Conservation (phyloP, 2,797 vertebrate genomes). For the Urosaurus nigricauda region DNA sequence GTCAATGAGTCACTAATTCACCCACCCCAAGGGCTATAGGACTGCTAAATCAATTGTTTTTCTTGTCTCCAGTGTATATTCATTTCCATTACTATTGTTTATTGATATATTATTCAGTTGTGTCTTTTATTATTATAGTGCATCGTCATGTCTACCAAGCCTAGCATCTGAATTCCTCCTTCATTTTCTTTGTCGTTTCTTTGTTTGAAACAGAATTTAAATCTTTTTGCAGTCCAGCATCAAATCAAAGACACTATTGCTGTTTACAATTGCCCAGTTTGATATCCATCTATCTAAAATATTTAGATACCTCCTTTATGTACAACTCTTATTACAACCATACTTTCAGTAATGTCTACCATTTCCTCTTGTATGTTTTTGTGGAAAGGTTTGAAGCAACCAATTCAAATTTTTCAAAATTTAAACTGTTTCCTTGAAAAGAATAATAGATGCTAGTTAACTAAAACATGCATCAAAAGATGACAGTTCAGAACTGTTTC, state of each 20-base stretch:
- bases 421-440: constrained; percentile 37
- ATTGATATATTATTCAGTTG: not conserved
- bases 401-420: constrained; percentile 32
- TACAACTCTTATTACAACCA: not conserved
- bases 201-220: not conserved
- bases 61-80: not conserved
- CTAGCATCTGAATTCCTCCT: not conserved
- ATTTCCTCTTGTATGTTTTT: not conserved
- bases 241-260: constrained; percentile 5
- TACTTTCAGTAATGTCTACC: not conserved
- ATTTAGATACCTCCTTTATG: not conserved
- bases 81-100: not conserved
- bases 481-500: constrained; percentile 57
- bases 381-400: not conserved
- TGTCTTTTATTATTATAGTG: not conserved
- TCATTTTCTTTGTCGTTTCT: not conserved
- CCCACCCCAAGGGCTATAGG: not conserved
- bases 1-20: not conserved
- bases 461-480: not conserved
- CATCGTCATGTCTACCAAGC: not conserved
- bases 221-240: not conserved
- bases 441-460: constrained; percentile 39
- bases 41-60: not conserved
- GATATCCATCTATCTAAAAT: constrained; percentile 6
- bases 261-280: not conserved